Percentiles rank a stretch among this genome's conserved stretches.
Evolutionary conservation across 2,113 vertebrate species (phyloP).

Genomic region (Hyperopisus bebe): DNA sequence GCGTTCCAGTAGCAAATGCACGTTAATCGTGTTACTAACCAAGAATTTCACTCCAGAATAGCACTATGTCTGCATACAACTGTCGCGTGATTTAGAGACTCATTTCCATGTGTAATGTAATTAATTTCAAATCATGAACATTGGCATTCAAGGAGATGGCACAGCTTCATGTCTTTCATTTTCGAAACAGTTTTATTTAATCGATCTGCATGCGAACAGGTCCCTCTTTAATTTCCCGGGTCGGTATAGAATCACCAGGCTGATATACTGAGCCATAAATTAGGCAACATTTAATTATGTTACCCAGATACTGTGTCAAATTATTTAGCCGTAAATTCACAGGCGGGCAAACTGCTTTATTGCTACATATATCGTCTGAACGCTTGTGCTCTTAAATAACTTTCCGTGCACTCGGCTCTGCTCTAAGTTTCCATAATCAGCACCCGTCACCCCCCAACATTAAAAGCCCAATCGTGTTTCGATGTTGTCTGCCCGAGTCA

Average conservation of each 20-base stretch:
- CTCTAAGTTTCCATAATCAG: slow-evolving; percentile 2
- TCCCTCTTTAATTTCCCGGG: slow-evolving; percentile 5
- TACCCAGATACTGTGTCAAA: slow-evolving; percentile 19
- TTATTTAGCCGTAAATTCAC: slow-evolving; percentile 15
- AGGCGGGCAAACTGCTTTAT: slow-evolving; percentile 12
- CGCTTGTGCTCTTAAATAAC: slow-evolving; percentile 15
- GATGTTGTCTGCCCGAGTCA: not conserved
- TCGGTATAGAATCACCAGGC: slow-evolving; percentile 13
- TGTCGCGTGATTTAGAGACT: not conserved
- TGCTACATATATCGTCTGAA: slow-evolving; percentile 13
- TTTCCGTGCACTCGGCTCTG: not conserved
- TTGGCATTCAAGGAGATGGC: slow-evolving; percentile 5
- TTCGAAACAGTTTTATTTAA: slow-evolving; percentile 16
- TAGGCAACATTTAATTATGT: slow-evolving; percentile 21
- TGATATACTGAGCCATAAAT: not conserved
- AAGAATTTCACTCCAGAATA: not conserved
- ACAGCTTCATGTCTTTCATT: slow-evolving; percentile 10
- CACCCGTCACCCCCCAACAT: not conserved
- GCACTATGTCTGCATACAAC: not conserved
- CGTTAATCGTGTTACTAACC: not conserved
- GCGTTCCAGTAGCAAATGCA: not conserved
- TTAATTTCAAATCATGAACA: not conserved
- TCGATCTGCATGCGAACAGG: not conserved
- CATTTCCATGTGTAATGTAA: not conserved
- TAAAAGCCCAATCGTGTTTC: slow-evolving; percentile 12